Evolutionary conservation across 1,140 invertebrate species (phyloP), one percentile per base, ranked within the genome.

Genomic region (Cephus cinctus): DNA sequence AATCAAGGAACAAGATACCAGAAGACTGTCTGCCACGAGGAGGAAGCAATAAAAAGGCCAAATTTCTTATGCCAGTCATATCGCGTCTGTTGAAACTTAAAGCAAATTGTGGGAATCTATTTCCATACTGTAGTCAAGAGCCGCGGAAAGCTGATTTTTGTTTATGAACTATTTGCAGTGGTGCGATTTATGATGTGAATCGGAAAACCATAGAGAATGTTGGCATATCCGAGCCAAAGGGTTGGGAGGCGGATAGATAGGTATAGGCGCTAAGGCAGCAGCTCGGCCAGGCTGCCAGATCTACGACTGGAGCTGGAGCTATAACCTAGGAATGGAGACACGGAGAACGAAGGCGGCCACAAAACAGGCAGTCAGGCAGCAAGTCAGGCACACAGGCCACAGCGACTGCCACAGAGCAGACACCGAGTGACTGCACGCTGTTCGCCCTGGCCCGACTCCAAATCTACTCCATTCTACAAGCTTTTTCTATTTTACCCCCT

Each of bases 401-500:
- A 20, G 22, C 36, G 30, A 35, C 36, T 22, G 5, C n/a, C 18
- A 21, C 39, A 32, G 12, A 16, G 25, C 25, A n/a, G 25, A 27
- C 6, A n/a, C 25, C 6, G 25, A 27, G 25, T 32, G 23, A 22
- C 38, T 23, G 47, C 32, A 36, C 22, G 30, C 41, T 21, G n/a
- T n/a, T n/a, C 41, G 15, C 38, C 30, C 60, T 69, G 64, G 64
- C 65, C 40, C 32, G 31, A 55, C 39, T 67, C 65, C 68, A 71
- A 69, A 61, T 68, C 56, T 59, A 61, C 61, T 66, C n/a, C n/a
- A n/a, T n/a, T n/a, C 55, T 61, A 62, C 59, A 44, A 62, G 53
- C 59, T 61, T 71, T 67, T 71, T 68, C 56, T 70, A 61, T 67
- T 66, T 67, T 45, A 59, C 54, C 48, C 57, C 52, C 43, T 59